Evolutionary conservation across 2,888 invertebrate genomes (phyloP).

Genomic region (Colostygia pectinataria): DNA sequence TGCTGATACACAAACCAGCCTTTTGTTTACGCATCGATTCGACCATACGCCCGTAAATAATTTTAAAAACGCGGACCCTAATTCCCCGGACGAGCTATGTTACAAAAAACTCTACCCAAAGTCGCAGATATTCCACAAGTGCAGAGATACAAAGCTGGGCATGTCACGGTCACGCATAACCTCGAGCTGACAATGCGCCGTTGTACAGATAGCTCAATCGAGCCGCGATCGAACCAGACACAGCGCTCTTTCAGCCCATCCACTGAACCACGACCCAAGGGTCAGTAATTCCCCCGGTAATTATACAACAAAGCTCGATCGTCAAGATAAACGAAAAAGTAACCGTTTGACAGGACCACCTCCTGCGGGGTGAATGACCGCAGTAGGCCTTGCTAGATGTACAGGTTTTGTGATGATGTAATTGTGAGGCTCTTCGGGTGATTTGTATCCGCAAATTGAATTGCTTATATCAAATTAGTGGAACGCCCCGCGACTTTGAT

Average conservation of each 20-base stretch:
- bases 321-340: slow-evolving; percentile 58
- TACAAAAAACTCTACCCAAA: no score
- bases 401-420: slow-evolving; percentile 35
- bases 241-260: slow-evolving; percentile 41
- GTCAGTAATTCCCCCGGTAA: slow-evolving; percentile 50
- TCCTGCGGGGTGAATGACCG: slow-evolving; percentile 47
- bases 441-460: slow-evolving; percentile 37
- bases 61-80: no score
- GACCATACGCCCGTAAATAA: no score
- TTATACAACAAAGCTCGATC: slow-evolving; percentile 59
- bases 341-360: slow-evolving; percentile 51
- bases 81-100: no score
- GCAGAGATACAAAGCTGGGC: slow-evolving; percentile 21
- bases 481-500: no score
- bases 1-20: no score
- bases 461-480: slow-evolving; percentile 34
- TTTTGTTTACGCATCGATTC: no score
- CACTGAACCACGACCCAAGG: slow-evolving; percentile 52
- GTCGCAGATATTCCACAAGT: slow-evolving; percentile 2
- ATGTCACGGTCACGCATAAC: slow-evolving; percentile 31
- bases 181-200: slow-evolving; percentile 19
- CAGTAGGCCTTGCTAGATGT: slow-evolving; percentile 29
- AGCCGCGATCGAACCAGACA: slow-evolving; percentile 28
- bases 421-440: slow-evolving; percentile 27
- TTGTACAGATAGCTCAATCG: slow-evolving; percentile 46